phyloP scores from a whole-genome alignment of 2,113 vertebrate species.

The Globicephala melas region DNA sequence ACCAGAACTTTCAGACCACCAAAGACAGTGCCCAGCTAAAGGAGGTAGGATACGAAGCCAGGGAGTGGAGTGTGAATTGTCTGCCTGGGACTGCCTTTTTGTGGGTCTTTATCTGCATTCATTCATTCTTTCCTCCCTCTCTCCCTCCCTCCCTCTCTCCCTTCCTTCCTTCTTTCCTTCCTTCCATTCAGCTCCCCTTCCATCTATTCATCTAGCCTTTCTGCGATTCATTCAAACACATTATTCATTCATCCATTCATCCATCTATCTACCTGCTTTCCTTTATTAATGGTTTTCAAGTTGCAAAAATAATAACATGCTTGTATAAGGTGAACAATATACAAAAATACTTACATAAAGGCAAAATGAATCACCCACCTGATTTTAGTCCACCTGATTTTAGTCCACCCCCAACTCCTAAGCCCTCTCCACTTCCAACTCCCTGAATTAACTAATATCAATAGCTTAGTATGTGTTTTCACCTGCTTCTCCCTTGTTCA shows the following conservation, averaged over 20 bases:
- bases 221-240: too few species aligned
- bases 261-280: not conserved
- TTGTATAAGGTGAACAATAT: not conserved
- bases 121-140: not conserved
- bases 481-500: not conserved
- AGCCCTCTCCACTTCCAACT: not conserved
- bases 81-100: not conserved
- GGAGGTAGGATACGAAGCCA: conserved; percentile 80
- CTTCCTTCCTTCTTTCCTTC: too few species aligned
- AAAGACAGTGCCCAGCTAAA: conserved; percentile 78
- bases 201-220: not conserved
- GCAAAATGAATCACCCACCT: not conserved
- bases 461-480: not conserved
- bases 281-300: not conserved
- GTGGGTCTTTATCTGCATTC: not conserved
- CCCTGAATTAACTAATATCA: not conserved
- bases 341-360: not conserved
- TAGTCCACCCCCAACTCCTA: not conserved
- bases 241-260: not conserved
- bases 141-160: not conserved
- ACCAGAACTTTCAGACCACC: conserved; percentile 81
- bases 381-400: not conserved
- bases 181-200: not conserved
- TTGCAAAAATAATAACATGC: not conserved
- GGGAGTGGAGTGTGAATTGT: too few species aligned